phyloP scores from a whole-genome alignment of 2,797 vertebrate species.

The Iguana delicatissima region DNA sequence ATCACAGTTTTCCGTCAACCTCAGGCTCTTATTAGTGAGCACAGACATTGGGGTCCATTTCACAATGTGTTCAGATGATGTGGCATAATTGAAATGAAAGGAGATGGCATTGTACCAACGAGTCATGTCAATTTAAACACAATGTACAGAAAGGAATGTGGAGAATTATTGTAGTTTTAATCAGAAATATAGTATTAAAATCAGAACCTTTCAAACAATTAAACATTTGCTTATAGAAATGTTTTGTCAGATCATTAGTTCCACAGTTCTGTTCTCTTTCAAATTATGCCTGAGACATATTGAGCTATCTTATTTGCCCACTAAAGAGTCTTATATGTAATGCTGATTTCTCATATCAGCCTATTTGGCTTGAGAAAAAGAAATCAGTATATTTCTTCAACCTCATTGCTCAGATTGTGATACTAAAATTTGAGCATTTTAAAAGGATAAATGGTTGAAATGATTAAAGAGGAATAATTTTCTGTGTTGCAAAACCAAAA shows the following conservation, averaged over 20 bases:
- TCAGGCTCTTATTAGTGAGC: not conserved
- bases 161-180: slow-evolving; percentile 1
- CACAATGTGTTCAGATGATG: not conserved
- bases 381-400: no score
- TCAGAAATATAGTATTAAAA: not conserved
- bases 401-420: not conserved
- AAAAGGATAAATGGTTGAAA: not conserved
- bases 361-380: not conserved
- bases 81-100: not conserved
- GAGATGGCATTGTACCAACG: not conserved
- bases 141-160: not conserved
- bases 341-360: not conserved
- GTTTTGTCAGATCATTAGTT: not conserved
- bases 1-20: not conserved
- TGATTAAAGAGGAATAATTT: not conserved
- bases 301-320: not conserved
- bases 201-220: slow-evolving; percentile 13
- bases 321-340: not conserved
- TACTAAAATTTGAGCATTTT: not conserved
- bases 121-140: not conserved
- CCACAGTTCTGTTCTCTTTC: not conserved
- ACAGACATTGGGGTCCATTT: not conserved
- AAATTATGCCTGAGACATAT: not conserved
- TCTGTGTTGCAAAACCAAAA: not conserved
- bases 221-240: slow-evolving; percentile 10